A percentile compares a stretch with the other conserved stretches of the same genome.
Conservation (phyloP, 2,888 invertebrate genomes). For the Amphipyra tragopoginis region DNA sequence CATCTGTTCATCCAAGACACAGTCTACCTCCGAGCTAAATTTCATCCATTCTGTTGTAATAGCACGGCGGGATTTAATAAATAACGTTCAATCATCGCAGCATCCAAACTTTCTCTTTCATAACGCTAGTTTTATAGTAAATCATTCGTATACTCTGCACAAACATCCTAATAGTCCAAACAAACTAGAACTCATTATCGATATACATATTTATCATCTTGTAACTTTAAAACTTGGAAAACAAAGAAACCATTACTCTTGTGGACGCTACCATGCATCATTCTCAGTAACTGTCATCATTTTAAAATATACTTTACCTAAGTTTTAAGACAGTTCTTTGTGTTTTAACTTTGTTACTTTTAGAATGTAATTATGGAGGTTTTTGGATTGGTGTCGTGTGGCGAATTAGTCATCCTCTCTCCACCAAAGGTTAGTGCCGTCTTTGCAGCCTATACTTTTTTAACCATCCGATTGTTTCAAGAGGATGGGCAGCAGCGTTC, state of each 20-base stretch:
- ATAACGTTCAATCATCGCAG: too few relatives aligned
- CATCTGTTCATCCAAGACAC: too few relatives aligned
- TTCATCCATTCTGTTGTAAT: too few relatives aligned
- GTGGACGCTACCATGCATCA: constrained; percentile 3
- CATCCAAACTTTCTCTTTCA: too few relatives aligned
- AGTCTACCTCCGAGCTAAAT: too few relatives aligned
- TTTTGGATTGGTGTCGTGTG: too few relatives aligned
- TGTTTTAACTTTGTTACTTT: neutral
- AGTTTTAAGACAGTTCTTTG: neutral
- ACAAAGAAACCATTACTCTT: constrained; percentile 5
- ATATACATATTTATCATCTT: constrained; percentile 9
- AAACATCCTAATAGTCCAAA: neutral
- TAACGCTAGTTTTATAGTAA: neutral
- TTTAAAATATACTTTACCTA: neutral
- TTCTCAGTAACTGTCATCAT: constrained; percentile 6
- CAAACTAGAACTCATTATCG: neutral
- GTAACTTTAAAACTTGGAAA: constrained; percentile 2
- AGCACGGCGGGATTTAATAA: too few relatives aligned
- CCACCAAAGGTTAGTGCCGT: too few relatives aligned
- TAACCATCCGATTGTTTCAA: too few relatives aligned
- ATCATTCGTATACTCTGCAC: neutral
- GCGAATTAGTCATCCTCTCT: too few relatives aligned
- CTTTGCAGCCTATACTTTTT: too few relatives aligned
- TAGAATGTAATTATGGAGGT: neutral
- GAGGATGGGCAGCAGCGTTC: too few relatives aligned